Evolutionary conservation across 1,140 invertebrate species (phyloP).

Genomic region (Aphidius ervi): DNA sequence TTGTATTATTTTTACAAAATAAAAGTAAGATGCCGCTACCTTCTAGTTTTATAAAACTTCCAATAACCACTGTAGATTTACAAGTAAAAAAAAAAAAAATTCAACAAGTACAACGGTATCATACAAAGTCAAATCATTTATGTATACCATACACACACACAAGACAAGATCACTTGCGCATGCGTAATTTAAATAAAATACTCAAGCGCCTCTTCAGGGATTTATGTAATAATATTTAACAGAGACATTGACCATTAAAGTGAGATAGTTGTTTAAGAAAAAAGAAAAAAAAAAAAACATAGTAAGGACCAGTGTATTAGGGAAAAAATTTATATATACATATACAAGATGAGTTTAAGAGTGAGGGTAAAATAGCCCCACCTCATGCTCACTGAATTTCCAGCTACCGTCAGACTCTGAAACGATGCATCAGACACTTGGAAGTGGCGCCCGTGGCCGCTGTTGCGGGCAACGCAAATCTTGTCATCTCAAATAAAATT

Average conservation of each 20-base stretch:
- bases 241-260: background rate
- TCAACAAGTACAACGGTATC: no score
- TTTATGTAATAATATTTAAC: background rate
- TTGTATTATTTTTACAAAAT: no score
- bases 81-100: no score
- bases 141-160: no score
- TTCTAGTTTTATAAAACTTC: no score
- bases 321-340: background rate
- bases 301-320: background rate
- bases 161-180: no score
- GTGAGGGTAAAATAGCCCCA: constrained; percentile 16
- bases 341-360: background rate
- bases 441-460: constrained; percentile 26
- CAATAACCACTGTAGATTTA: no score
- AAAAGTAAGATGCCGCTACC: no score
- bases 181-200: no score
- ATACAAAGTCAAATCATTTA: no score
- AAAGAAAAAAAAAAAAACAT: no score
- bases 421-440: constrained; percentile 26
- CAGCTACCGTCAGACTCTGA: constrained; percentile 17
- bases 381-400: constrained; percentile 15
- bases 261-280: background rate
- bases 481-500: no score
- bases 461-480: constrained; percentile 14
- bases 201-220: background rate